Percentiles rank a stretch among this genome's conserved stretches.
Conservation (phyloP, 30 jellyfish, hydroid and myxozoan species). For the Aurelia coerulea region DNA sequence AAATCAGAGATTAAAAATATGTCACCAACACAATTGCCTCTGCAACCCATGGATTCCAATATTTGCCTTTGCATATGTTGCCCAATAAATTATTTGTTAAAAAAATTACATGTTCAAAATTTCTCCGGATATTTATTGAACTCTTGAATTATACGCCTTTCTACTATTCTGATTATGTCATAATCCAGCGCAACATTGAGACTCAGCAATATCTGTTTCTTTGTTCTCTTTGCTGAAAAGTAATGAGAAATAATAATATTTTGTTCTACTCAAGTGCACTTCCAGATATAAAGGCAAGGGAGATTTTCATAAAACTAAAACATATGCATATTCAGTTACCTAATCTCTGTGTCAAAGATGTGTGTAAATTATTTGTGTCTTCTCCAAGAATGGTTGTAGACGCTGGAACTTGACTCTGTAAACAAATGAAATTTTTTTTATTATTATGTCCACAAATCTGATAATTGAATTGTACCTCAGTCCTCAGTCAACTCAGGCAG, state of each 20-base stretch:
- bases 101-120: not conserved
- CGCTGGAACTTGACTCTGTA: conserved; percentile 22
- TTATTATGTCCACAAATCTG: not conserved
- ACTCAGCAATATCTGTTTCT: conserved; percentile 56
- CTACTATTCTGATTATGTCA: conserved; percentile 13
- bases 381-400: conserved; percentile 48
- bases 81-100: no score
- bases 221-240: conserved; percentile 10
- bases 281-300: no score
- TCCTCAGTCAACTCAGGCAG: no score
- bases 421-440: no score
- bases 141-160: conserved; percentile 39
- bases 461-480: no score
- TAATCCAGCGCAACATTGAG: conserved; percentile 40
- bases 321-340: conserved; percentile 8
- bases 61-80: no score
- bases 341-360: conserved; percentile 53
- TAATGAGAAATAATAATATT: not conserved
- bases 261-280: not conserved
- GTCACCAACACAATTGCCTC: no score
- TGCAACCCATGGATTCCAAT: no score
- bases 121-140: conserved; percentile 37
- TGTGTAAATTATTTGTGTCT: conserved; percentile 30
- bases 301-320: no score
- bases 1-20: no score